Evolutionary conservation across 2,797 vertebrate species (phyloP).

Genomic region (Gorsachius magnificus): DNA sequence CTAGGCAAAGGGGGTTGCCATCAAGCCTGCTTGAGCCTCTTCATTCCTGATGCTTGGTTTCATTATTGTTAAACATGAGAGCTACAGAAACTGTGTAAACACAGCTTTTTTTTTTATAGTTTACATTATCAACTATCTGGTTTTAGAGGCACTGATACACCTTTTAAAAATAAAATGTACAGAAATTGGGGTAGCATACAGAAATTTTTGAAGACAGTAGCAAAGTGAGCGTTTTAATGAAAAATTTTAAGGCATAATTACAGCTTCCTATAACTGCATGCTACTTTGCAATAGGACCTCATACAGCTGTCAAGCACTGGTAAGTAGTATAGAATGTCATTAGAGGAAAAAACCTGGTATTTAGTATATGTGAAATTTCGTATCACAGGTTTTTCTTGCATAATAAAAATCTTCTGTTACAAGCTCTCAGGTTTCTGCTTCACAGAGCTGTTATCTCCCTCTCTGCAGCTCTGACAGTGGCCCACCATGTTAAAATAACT

Average conservation of each 20-base stretch:
- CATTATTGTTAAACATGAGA: not conserved
- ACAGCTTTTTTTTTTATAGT: not conserved
- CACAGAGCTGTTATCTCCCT: not conserved
- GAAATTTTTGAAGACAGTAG: not conserved
- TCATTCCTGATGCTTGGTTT: not conserved
- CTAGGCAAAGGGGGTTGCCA: fast-evolving
- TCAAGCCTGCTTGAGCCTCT: not conserved
- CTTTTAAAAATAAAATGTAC: not conserved
- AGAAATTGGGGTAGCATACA: not conserved
- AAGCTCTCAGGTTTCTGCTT: not conserved
- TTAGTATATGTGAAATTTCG: not conserved
- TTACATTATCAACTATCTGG: not conserved
- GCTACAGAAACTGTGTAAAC: not conserved
- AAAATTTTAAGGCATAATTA: not conserved
- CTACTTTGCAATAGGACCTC: not conserved
- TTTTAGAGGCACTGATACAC: not conserved
- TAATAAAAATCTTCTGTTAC: not conserved
- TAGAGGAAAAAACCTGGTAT: not conserved
- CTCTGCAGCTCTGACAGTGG: not conserved
- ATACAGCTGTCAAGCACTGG: not conserved
- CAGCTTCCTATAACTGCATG: not conserved
- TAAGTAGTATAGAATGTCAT: not conserved
- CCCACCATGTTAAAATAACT: not conserved
- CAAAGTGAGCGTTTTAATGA: not conserved
- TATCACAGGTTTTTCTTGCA: not conserved